Evolutionary conservation across 2,888 invertebrate genomes (phyloP), one percentile per base, ranked within the genome.

Genomic region (Drosophila robusta): DNA sequence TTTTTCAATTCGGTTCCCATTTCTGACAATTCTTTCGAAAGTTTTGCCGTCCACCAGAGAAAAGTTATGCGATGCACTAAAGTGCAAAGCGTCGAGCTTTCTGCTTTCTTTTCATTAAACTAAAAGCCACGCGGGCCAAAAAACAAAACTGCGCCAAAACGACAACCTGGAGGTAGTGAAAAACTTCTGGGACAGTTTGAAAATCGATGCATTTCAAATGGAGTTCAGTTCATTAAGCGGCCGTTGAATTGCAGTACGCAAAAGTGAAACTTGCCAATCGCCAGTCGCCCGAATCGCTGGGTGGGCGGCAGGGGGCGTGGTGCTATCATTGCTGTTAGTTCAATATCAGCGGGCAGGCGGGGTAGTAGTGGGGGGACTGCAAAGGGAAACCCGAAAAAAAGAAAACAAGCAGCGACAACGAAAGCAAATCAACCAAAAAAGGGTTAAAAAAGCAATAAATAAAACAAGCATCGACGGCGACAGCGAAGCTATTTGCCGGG

Each of bases 371-470:
- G 39, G 41, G 42, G 32, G 14, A n/a, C 14, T 34, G 42, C 12
- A 63, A 60, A 54, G 34, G 39, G 29, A 39, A 45, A 41, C 24
- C 44, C 50, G 70, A 65, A 70, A 64, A 57, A 52, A 68, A 38
- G 55, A 54, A 47, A 62, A 73, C 67, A 70, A 64, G 63, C 50
- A 70, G 51, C 55, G 66, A 71, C 64, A 80, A 41, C 68, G 64
- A 71, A 71, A 66, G 63, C 71, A 69, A 76, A 74, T 70, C 68
- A 70, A 71, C 67, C 47, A 76, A 87, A 80, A 91, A 91, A 90
- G 91, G 91, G 92, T 91, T 85, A 89, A 88, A 89, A 91, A 90
- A 89, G 90, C 91, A 87, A 91, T 91, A 91, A 91, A 91, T 91
- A 91, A 90, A 87, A 90, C 90, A 90, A 91, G 91, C 81, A 88